A percentile compares a stretch with the other conserved stretches of the same genome.
Evolutionary conservation across 92 coral and sea anemone species (phyloP).

Genomic region (Pocillopora meandrina): DNA sequence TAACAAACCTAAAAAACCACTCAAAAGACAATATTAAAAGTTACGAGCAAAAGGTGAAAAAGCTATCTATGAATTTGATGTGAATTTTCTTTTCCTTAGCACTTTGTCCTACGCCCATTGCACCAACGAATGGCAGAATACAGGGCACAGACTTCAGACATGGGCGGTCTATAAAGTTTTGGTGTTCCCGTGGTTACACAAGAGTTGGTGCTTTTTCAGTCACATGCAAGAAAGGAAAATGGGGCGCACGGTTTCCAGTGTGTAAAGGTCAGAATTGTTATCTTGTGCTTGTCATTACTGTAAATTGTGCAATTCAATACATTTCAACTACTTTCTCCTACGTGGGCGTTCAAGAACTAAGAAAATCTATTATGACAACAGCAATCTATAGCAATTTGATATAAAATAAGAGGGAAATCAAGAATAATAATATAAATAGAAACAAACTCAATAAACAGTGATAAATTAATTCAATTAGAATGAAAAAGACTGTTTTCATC

Average conservation of each 20-base stretch:
- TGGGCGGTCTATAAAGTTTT: slow-evolving; percentile 40
- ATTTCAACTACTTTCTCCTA: background rate
- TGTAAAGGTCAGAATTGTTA: slow-evolving; percentile 51
- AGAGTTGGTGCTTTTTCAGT: slow-evolving; percentile 37
- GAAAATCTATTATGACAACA: too few species aligned
- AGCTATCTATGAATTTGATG: too few species aligned
- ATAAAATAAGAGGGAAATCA: too few species aligned
- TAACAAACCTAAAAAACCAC: too few species aligned
- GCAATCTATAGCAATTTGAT: too few species aligned
- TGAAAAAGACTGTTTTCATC: too few species aligned
- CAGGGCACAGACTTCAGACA: slow-evolving; percentile 45
- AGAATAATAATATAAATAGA: too few species aligned
- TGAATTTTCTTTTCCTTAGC: slow-evolving; percentile 4
- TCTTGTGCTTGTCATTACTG: background rate
- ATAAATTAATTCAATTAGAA: too few species aligned
- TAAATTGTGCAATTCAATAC: background rate
- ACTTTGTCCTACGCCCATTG: slow-evolving; percentile 35
- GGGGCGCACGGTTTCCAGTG: slow-evolving; percentile 41
- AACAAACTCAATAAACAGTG: too few species aligned
- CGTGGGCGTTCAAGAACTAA: background rate
- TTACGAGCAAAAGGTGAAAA: too few species aligned
- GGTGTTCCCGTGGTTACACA: slow-evolving; percentile 20
- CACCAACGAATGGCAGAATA: slow-evolving; percentile 47
- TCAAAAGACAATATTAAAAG: too few species aligned
- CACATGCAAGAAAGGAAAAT: slow-evolving; percentile 56